These are phyloP conservation scores for Lontra canadensis DNA, from an alignment of 2,113 vertebrate genomes.

Conservation along the genomic window DNA sequence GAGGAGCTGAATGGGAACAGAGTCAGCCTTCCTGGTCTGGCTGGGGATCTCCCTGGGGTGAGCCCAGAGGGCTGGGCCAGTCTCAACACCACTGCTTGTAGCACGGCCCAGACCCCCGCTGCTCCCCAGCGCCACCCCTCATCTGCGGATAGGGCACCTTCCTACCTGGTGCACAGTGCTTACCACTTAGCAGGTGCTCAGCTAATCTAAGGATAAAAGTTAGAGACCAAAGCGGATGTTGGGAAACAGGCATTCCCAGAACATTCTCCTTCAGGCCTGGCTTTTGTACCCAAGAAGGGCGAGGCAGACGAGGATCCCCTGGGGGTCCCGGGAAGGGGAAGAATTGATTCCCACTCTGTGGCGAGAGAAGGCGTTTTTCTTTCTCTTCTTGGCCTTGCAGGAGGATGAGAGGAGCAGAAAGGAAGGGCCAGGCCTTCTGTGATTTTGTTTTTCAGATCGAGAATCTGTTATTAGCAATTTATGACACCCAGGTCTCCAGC, in stretches of 20 bases:
- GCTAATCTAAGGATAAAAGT: not conserved
- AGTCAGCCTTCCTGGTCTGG: not conserved
- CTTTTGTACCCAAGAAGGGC: not conserved
- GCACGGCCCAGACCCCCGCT: not conserved
- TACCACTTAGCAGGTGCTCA: not conserved
- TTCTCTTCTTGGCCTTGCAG: not conserved
- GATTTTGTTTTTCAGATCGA: conserved; percentile 64
- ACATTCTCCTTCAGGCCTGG: not conserved
- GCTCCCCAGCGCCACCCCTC: not conserved
- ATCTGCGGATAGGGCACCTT: not conserved
- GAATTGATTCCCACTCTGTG: not conserved
- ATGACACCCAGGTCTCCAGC: conserved; percentile 53
- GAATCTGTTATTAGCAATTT: conserved; percentile 63
- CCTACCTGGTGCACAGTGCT: not conserved
- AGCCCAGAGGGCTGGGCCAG: not conserved
- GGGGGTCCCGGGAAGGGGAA: not conserved
- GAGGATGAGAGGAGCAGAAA: conserved; percentile 21
- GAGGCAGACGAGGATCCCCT: not conserved
- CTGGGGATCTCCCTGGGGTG: not conserved
- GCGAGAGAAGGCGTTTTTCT: not conserved
- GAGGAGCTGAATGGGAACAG: not conserved
- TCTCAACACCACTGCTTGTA: no score
- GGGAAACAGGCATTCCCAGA: not conserved
- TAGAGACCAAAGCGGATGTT: rapidly evolving
- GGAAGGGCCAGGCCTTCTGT: not conserved